Evolutionary conservation across 2,888 invertebrate genomes (phyloP).

Genomic region (Tachina lurida): DNA sequence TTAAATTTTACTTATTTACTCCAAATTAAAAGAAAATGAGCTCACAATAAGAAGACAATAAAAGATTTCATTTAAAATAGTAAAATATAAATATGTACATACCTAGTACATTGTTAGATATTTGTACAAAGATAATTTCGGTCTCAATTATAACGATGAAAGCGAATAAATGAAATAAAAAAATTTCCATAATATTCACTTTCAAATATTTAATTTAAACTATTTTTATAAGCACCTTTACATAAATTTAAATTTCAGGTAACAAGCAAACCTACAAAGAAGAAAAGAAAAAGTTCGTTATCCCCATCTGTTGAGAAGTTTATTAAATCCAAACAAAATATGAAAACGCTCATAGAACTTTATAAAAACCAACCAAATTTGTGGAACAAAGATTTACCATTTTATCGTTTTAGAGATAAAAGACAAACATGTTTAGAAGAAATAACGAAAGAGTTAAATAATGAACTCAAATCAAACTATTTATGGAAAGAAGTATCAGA

Average conservation of each 20-base stretch:
- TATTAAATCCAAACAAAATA: constrained; percentile 59
- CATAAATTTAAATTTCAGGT: constrained; percentile 33
- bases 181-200: neutral
- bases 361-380: constrained; percentile 63
- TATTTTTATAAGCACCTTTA: neutral
- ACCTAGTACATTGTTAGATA: too few species aligned
- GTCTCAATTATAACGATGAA: too few species aligned
- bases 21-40: too few species aligned
- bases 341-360: constrained; percentile 52
- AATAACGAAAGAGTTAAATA: constrained; percentile 52
- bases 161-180: too few species aligned
- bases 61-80: neutral
- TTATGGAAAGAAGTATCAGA: constrained; percentile 43
- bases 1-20: too few species aligned
- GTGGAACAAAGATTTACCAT: constrained; percentile 60
- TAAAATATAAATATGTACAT: neutral
- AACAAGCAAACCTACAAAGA: constrained; percentile 20
- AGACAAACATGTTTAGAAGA: constrained; percentile 53
- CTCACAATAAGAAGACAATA: too few species aligned
- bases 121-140: too few species aligned
- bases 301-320: constrained; percentile 43
- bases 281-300: constrained; percentile 34
- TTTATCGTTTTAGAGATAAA: constrained; percentile 57
- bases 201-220: neutral
- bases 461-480: constrained; percentile 27